A percentile compares a stretch with the other conserved stretches of the same genome.
Evolutionary conservation across 2,888 invertebrate genomes (phyloP).

Genomic region (Chromoteleia sp.): DNA sequence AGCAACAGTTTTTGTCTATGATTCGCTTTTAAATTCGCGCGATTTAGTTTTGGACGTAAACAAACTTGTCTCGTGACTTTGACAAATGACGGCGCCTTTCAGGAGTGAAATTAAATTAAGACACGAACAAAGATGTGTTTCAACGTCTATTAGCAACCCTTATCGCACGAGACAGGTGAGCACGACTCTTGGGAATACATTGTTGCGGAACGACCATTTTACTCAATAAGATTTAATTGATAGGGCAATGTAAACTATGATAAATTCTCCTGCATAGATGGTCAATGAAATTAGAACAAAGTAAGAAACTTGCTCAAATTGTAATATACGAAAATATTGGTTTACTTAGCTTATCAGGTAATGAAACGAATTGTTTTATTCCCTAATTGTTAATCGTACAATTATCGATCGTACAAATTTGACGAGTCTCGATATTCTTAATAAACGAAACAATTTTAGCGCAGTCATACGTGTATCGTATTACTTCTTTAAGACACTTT

Average conservation of each 20-base stretch:
- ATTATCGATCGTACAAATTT: no score
- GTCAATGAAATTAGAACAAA: conserved; percentile 13
- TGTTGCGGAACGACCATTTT: conserved; percentile 58
- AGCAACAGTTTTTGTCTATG: background rate
- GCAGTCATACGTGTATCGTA: no score
- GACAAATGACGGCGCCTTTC: conserved; percentile 55
- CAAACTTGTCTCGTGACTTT: conserved; percentile 51
- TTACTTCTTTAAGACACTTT: background rate
- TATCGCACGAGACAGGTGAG: conserved; percentile 68
- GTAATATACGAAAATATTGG: no score
- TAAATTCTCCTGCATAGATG: background rate
- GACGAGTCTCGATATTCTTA: no score
- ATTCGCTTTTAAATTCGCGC: conserved; percentile 1
- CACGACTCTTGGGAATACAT: conserved; percentile 58
- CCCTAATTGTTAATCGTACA: no score
- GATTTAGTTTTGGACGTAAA: conserved; percentile 43
- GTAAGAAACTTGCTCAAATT: background rate
- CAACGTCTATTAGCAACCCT: conserved; percentile 69
- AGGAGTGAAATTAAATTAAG: conserved; percentile 65
- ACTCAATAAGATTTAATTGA: conserved; percentile 67
- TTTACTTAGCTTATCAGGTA: background rate
- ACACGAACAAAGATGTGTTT: conserved; percentile 68
- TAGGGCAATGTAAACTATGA: conserved; percentile 48
- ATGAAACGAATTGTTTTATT: no score
- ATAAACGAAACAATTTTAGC: no score